Evolutionary conservation across 2,113 vertebrate genomes (phyloP), one percentile per base, ranked within the genome.

Genomic region (Anolis sagrei): DNA sequence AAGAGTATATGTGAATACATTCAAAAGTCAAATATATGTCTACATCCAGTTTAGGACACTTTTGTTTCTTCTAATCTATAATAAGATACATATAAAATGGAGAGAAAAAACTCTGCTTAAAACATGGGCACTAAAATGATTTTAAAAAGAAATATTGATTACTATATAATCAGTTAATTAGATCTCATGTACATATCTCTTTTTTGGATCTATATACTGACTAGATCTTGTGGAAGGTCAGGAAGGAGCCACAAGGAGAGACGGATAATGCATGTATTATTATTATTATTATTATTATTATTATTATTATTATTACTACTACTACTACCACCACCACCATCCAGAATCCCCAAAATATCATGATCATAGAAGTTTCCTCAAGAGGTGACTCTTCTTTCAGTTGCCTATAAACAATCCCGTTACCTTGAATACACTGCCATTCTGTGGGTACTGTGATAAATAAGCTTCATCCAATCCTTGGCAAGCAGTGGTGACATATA

Each of bases 341-440:
- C 54, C 54, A 58, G 14, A 2, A 58, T 58, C 54, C 14, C 54
- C 54, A 58, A 58, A 58, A 2, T 18, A 58, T 58, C 13, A 58
- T 58, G 13, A 58, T 16, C 51, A 54, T 54, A 54, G 51, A 10
- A 58, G 54, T 58, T 58, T 58, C 16, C 18, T 4, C 54, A 58
- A 58, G 54, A 13, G 14, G 13, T 58, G 54, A 18, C 54, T 58
- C 54, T 58, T 68, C 27, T 78, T 73, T 81, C 13, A 86, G 79
- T 39, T 0, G 0, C 29, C 77, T 72, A 23, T 5, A 70, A 76
- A 72, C 83, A 82, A 18, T 58, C 36, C 0, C 44, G 72, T 93
- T 90, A 98, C 98, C 97, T 96, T 99, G 95, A 98, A 99, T 87
- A 97, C 88, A 21, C 95, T 93, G 2, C 98, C 98, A 29, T 97